Evolutionary conservation across 2,113 vertebrate species (phyloP).

Genomic region (Hyperopisus bebe): DNA sequence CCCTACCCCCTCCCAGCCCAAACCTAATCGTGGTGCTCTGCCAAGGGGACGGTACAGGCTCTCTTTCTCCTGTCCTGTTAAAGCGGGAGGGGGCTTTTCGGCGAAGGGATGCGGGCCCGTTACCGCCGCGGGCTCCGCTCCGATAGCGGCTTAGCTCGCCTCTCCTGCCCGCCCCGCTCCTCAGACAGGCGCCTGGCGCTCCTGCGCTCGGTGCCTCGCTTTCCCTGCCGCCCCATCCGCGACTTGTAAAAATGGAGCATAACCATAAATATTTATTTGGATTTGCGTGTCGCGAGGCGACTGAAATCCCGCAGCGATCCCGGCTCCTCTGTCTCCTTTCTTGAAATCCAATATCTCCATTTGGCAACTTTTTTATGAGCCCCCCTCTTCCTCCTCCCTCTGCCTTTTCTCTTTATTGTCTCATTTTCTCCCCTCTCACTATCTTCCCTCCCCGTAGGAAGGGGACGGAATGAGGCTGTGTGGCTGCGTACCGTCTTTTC

Average conservation of each 20-base stretch:
- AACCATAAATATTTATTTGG: conserved; percentile 60
- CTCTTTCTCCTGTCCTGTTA: background rate
- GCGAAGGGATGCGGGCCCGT: background rate
- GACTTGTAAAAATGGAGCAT: conserved; percentile 5
- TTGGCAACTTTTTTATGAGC: conserved; percentile 99
- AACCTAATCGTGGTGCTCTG: background rate
- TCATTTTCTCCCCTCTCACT: conserved; percentile 75
- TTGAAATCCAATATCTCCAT: conserved; percentile 99
- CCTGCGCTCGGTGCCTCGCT: background rate
- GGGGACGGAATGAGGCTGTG: conserved; percentile 85
- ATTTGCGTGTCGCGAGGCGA: conserved; percentile 66
- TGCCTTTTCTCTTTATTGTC: conserved; percentile 75
- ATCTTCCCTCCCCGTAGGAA: conserved; percentile 88
- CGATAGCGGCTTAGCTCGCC: background rate
- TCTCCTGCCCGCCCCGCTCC: background rate
- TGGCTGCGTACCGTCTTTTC: conserved; percentile 60
- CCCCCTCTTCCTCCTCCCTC: conserved; percentile 74
- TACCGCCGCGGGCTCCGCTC: background rate
- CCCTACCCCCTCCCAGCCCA: background rate
- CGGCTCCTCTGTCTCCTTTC: conserved; percentile 68
- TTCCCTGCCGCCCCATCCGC: background rate
- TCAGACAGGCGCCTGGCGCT: background rate
- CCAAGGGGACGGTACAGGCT: background rate
- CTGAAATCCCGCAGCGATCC: conserved; percentile 57
- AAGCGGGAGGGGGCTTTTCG: background rate